These are phyloP conservation scores for Lasioglossum zephyrum DNA, from an alignment of 2,888 invertebrate species.

Conservation along the genomic window DNA sequence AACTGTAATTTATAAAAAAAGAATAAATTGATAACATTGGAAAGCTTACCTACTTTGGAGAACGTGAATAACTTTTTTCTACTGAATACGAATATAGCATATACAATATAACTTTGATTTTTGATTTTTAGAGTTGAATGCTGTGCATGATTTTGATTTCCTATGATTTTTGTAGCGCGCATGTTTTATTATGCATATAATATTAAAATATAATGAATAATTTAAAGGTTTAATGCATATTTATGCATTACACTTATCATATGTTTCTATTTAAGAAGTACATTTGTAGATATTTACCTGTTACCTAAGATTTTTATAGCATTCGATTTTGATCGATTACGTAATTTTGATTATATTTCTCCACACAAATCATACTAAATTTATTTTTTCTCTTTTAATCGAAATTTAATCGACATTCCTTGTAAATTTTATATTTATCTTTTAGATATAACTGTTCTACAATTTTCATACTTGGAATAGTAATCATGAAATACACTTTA, in stretches of 20 bases:
- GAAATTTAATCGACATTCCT: not conserved
- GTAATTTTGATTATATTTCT: slow-evolving; percentile 4
- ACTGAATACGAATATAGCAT: slow-evolving; percentile 16
- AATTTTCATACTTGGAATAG: slow-evolving; percentile 82
- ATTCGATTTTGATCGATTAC: not conserved
- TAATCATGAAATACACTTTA: slow-evolving; percentile 76
- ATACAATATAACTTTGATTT: not conserved
- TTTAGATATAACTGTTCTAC: slow-evolving; percentile 66
- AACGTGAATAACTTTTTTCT: not conserved
- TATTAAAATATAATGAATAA: not conserved
- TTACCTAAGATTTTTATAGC: not conserved
- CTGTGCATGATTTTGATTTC: slow-evolving; percentile 16
- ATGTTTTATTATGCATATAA: slow-evolving; percentile 4
- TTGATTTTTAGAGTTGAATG: slow-evolving; percentile 15
- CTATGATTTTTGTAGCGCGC: slow-evolving; percentile 13
- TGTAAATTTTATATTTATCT: not conserved
- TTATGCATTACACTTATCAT: slow-evolving; percentile 4
- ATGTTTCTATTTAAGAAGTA: not conserved
- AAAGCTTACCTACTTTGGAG: slow-evolving; percentile 21
- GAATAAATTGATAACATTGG: slow-evolving; percentile 48
- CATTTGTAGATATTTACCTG: not conserved
- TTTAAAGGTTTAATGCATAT: not conserved
- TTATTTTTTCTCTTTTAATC: not conserved
- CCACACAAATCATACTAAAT: not conserved
- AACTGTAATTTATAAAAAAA: slow-evolving; percentile 36